Evolutionary conservation across 2,888 invertebrate species (phyloP).

Genomic region (Hesperia comma): DNA sequence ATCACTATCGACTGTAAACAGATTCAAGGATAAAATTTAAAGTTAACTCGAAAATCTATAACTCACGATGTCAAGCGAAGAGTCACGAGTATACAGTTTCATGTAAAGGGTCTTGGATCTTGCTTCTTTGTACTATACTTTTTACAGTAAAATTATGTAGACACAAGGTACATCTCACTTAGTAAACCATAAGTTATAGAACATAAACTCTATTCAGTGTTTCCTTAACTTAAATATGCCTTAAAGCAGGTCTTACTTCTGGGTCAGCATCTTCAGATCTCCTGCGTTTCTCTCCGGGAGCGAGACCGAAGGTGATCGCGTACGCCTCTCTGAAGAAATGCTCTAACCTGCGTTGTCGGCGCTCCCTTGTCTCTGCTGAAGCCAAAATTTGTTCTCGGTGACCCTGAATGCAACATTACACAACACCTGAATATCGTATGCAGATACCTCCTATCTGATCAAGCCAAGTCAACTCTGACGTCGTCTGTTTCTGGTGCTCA

Average conservation of each 20-base stretch:
- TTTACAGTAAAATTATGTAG: too few relatives aligned
- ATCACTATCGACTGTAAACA: slow-evolving; percentile 90
- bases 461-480: too few relatives aligned
- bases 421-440: slow-evolving; percentile 4
- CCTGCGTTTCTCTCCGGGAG: slow-evolving; percentile 92
- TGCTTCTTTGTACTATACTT: too few relatives aligned
- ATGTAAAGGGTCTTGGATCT: too few relatives aligned
- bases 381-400: slow-evolving; percentile 93
- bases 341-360: slow-evolving; percentile 95
- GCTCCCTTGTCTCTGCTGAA: slow-evolving; percentile 96
- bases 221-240: not conserved
- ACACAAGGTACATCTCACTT: too few relatives aligned
- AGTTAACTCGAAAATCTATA: too few relatives aligned
- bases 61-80: too few relatives aligned
- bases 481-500: too few relatives aligned
- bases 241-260: slow-evolving; percentile 81
- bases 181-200: too few relatives aligned
- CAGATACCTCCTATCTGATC: not conserved
- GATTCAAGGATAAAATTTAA: slow-evolving; percentile 13
- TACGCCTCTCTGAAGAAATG: slow-evolving; percentile 98
- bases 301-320: slow-evolving; percentile 94
- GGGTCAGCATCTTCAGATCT: slow-evolving; percentile 90
- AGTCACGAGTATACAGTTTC: too few relatives aligned
- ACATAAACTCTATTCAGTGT: too few relatives aligned
- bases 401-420: slow-evolving; percentile 65